These are phyloP conservation scores for Bubo bubo DNA, from an alignment of 2,113 vertebrate genomes.

Conservation along the genomic window DNA sequence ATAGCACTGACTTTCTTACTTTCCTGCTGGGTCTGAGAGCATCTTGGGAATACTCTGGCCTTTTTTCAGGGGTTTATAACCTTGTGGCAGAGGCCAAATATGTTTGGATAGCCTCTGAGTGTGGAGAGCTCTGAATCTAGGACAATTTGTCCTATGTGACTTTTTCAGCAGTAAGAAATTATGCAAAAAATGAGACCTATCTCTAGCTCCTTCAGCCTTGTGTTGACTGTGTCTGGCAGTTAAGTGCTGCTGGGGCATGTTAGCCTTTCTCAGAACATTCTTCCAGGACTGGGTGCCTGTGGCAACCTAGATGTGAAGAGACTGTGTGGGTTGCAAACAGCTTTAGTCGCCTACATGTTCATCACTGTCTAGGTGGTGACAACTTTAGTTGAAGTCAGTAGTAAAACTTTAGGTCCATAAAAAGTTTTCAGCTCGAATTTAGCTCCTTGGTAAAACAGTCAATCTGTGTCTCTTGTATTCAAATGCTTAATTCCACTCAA, in stretches of 20 bases:
- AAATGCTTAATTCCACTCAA: neutral
- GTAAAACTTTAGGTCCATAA: neutral
- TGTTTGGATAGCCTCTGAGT: neutral
- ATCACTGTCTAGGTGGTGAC: neutral
- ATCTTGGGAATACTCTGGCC: neutral
- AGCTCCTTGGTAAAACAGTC: neutral
- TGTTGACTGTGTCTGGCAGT: neutral
- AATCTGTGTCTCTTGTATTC: neutral
- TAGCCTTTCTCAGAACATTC: neutral
- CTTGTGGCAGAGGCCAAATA: neutral
- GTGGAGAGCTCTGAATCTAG: neutral
- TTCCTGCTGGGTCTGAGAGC: neutral
- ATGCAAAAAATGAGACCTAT: neutral
- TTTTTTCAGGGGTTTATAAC: neutral
- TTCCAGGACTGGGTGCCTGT: neutral
- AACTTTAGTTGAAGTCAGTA: neutral
- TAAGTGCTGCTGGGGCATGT: neutral
- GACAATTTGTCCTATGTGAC: neutral
- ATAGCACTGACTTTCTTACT: neutral
- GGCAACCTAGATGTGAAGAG: constrained; percentile 12
- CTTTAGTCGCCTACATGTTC: neutral
- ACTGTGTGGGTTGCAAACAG: neutral
- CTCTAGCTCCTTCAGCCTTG: neutral
- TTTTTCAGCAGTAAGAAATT: neutral
- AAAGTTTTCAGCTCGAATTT: neutral